Evolutionary conservation across 1,140 invertebrate genomes (phyloP).

Genomic region (Cotesia vestalis): DNA sequence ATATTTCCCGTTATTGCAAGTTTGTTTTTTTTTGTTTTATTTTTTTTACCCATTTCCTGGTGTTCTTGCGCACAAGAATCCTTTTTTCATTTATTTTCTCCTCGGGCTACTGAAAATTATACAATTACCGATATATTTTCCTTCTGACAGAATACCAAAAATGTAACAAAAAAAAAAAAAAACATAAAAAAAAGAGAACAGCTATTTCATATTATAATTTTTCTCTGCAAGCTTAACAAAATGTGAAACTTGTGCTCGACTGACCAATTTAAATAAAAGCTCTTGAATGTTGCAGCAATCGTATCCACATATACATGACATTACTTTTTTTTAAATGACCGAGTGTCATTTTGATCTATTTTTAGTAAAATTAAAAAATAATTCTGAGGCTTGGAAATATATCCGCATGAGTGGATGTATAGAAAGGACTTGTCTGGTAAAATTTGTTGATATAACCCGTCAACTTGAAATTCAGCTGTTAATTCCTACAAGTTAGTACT

Average conservation of each 20-base stretch:
- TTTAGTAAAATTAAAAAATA: background rate
- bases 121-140: too few species aligned
- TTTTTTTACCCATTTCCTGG: background rate
- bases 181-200: background rate
- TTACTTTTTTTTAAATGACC: background rate
- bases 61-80: too few species aligned
- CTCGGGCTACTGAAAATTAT: too few species aligned
- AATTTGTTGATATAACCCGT: conserved; percentile 18
- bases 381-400: background rate
- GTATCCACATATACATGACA: background rate
- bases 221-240: conserved; percentile 24
- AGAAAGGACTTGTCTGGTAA: background rate
- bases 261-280: conserved; percentile 34
- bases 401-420: background rate
- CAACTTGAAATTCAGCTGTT: conserved; percentile 31
- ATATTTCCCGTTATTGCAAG: background rate
- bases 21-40: conserved; percentile 2
- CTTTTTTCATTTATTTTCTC: conserved; percentile 6
- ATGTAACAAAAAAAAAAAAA: background rate
- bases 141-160: background rate
- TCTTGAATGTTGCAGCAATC: background rate
- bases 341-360: background rate
- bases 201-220: conserved; percentile 12
- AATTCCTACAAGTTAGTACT: conserved; percentile 13
- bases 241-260: conserved; percentile 20